A percentile compares a stretch with the other conserved stretches of the same genome.
Conservation (phyloP, 1,140 invertebrate species). For the Schlechtendalia chinensis region DNA sequence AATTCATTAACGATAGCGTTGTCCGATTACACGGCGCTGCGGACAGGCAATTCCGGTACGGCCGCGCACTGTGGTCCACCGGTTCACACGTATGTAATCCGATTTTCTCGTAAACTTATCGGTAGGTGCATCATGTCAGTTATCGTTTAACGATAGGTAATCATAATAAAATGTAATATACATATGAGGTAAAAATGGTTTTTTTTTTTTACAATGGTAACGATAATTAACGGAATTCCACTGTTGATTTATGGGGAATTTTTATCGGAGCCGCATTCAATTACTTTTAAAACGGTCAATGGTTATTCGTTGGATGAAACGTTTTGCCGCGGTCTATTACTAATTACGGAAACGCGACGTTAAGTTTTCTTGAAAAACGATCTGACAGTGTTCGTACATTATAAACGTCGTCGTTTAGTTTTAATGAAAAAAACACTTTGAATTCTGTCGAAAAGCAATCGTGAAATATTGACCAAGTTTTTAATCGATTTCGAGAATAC, state of each 20-base stretch:
- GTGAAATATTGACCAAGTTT: not conserved
- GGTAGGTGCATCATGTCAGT: too few species aligned
- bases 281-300: not conserved
- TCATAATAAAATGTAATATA: too few species aligned
- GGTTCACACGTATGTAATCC: too few species aligned
- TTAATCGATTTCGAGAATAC: constrained; percentile 7
- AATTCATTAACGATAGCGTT: too few species aligned
- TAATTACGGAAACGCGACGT: constrained; percentile 6
- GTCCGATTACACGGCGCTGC: too few species aligned
- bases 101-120: too few species aligned
- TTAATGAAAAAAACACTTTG: constrained; percentile 15
- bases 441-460: constrained; percentile 16
- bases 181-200: too few species aligned
- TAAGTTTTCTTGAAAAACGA: not conserved
- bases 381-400: not conserved
- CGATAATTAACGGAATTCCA: not conserved
- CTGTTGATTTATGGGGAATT: constrained; percentile 15
- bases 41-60: too few species aligned
- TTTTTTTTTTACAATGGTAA: too few species aligned
- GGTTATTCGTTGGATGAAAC: not conserved
- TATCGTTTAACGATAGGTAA: too few species aligned
- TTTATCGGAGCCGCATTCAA: not conserved
- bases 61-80: too few species aligned
- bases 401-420: not conserved
- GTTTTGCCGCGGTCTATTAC: not conserved